Evolutionary conservation across 2,888 invertebrate genomes (phyloP), one percentile per base, ranked within the genome.

Genomic region (Agrochola litura): DNA sequence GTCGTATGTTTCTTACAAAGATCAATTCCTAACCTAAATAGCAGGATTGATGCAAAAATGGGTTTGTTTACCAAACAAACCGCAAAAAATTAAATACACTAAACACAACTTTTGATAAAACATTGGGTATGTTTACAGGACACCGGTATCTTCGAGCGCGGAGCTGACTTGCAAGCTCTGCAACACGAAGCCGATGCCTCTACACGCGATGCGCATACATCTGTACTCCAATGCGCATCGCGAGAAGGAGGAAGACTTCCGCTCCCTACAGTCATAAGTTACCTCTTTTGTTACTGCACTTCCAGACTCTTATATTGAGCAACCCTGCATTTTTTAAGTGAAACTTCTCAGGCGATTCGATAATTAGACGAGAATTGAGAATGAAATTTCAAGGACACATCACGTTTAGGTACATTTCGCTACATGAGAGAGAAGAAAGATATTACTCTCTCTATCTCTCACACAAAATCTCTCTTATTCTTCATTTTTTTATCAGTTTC

Each of bases 171-270:
- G 97, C 91, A 95, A 94, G 87, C 89, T 97, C 46, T 97, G 97
- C 89, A 88, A 91, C 41, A 92, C 95, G 0, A 86, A 86, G 16
- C 89, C 96, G 0, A 92, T 93, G 92, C 92, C 96, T 9, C 86
- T 95, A 56, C 95, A 95, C 76, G 92, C 95, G 4, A 94, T 97
- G 92, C 96, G 97, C 75, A 94, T 95, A 49, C 97, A 97, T 85
- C 93, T 97, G 22, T 95, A 94, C 86, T 96, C 97, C 72, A 92
- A 92, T 81, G 89, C 92, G 41, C 97, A 97, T 89, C 92, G 90
- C 67, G 94, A 95, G 74, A 95, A 94, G 60, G 96, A 96, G 79
- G 93, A 95, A 37, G 94, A 95, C 73, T 91, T 96, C 75, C 87
- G 87, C n/a, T 84, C 87, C 5, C 89, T 95, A 66, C 90, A 92